Evolutionary conservation across 2,797 vertebrate genomes (phyloP).

Genomic region (Decapterus maruadsi): DNA sequence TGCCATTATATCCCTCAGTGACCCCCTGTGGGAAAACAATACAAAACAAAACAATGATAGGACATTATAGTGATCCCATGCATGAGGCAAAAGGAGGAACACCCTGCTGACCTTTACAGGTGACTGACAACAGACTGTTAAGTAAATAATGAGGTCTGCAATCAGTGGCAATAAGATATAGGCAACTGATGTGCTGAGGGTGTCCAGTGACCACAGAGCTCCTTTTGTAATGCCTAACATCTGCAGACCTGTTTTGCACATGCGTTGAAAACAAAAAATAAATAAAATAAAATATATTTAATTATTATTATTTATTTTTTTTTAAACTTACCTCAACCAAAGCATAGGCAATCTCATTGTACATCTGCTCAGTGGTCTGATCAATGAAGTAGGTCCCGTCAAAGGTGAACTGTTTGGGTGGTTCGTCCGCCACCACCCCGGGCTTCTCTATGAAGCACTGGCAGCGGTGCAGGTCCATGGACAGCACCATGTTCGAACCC

Average conservation of each 20-base stretch:
- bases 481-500: conserved; percentile 82
- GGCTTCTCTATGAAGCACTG: conserved; percentile 91
- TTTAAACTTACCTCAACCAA: conserved; percentile 95
- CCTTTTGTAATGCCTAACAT: not conserved
- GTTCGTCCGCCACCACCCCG: conserved; percentile 71
- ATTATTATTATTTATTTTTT: too few species aligned
- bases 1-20: conserved; percentile 93
- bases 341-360: conserved; percentile 90
- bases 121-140: conserved; percentile 41
- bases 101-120: conserved; percentile 29
- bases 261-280: not conserved
- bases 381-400: conserved; percentile 89
- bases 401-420: conserved; percentile 93
- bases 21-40: conserved; percentile 85
- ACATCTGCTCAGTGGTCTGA: conserved; percentile 91
- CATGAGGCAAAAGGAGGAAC: not conserved
- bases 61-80: not conserved
- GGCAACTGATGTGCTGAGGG: conserved; percentile 27
- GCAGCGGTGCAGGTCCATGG: conserved; percentile 82
- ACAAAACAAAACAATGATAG: not conserved
- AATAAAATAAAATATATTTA: too few species aligned
- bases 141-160: conserved; percentile 60
- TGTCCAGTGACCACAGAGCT: conserved; percentile 67
- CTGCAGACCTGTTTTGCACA: not conserved
- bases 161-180: conserved; percentile 60